Percentiles rank a stretch among this genome's conserved stretches.
These are phyloP conservation scores for Hoplostethus mediterraneus DNA, from an alignment of 2,797 vertebrate genomes.

Conservation along the genomic window DNA sequence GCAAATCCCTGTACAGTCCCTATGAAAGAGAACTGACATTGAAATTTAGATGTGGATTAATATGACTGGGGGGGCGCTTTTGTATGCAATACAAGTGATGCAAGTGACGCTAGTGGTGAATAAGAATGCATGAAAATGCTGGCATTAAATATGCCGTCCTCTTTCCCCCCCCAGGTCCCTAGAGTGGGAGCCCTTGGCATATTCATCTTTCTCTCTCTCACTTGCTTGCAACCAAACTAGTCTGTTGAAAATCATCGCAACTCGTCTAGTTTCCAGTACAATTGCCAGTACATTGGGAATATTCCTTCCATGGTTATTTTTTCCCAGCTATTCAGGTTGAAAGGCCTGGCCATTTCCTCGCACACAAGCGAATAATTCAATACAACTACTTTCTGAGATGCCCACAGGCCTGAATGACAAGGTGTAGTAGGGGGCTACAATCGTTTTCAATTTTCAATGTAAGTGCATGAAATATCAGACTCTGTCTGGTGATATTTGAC, in stretches of 20 bases:
- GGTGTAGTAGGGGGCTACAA: background rate
- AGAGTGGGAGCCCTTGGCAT: slow-evolving; percentile 46
- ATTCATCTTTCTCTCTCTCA: slow-evolving; percentile 42
- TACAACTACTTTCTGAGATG: slow-evolving; percentile 25
- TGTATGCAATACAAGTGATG: slow-evolving; percentile 59
- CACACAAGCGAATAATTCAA: slow-evolving; percentile 46
- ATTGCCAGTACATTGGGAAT: slow-evolving; percentile 37
- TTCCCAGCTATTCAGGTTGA: slow-evolving; percentile 12
- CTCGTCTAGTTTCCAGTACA: slow-evolving; percentile 28
- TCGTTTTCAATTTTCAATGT: slow-evolving; percentile 35
- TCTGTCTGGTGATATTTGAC: slow-evolving; percentile 10
- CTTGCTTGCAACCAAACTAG: slow-evolving; percentile 34
- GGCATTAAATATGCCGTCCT: slow-evolving; percentile 64
- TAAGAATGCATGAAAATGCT: slow-evolving; percentile 70
- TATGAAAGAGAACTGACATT: slow-evolving; percentile 64
- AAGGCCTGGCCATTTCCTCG: slow-evolving; percentile 31
- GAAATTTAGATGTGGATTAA: slow-evolving; percentile 77
- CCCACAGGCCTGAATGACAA: slow-evolving; percentile 11
- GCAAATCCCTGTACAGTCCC: slow-evolving; percentile 60
- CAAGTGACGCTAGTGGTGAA: slow-evolving; percentile 59
- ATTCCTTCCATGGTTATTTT: slow-evolving; percentile 40
- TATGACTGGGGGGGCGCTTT: slow-evolving; percentile 60
- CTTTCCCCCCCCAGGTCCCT: slow-evolving; percentile 29
- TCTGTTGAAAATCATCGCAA: slow-evolving; percentile 31
- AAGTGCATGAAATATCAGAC: slow-evolving; percentile 18